These are phyloP conservation scores for Apis laboriosa DNA, from an alignment of 1,140 invertebrate species.

Conservation along the genomic window DNA sequence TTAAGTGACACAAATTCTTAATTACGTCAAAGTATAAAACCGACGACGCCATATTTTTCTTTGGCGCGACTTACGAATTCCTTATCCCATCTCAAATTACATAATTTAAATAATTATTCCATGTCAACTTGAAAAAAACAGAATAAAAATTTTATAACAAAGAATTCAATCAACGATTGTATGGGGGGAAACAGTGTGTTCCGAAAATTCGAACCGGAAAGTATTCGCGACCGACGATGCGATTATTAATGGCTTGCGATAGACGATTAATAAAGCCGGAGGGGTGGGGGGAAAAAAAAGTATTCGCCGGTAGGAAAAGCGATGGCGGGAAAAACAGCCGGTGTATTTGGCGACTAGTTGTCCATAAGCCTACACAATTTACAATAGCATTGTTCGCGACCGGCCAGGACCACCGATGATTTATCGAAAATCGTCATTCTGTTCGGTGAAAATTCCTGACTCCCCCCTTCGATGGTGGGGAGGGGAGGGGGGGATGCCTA, in stretches of 20 bases:
- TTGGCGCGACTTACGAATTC: too few species aligned
- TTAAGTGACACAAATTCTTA: not conserved
- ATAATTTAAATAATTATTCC: not conserved
- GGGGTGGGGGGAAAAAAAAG: not conserved
- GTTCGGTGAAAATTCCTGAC: constrained; percentile 50
- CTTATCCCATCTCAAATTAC: not conserved
- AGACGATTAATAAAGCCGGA: constrained; percentile 36
- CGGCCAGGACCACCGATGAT: constrained; percentile 39
- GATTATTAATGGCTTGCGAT: constrained; percentile 22
- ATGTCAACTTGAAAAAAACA: not conserved
- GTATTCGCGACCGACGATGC: not conserved
- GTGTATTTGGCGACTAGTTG: constrained; percentile 51
- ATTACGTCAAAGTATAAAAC: not conserved
- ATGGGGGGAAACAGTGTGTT: not conserved
- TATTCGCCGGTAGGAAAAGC: not conserved
- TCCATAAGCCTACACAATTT: constrained; percentile 52
- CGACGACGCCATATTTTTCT: not conserved
- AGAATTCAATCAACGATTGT: not conserved
- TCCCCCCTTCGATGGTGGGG: not conserved
- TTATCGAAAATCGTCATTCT: constrained; percentile 60
- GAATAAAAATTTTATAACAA: not conserved
- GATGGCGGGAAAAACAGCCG: constrained; percentile 18
- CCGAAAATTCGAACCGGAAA: not conserved
- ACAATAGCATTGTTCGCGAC: constrained; percentile 35
- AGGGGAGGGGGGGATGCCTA: not conserved